Percentiles rank a stretch among this genome's conserved stretches.
Conservation (phyloP, 1,140 invertebrate genomes). For the Pararge aegeria region DNA sequence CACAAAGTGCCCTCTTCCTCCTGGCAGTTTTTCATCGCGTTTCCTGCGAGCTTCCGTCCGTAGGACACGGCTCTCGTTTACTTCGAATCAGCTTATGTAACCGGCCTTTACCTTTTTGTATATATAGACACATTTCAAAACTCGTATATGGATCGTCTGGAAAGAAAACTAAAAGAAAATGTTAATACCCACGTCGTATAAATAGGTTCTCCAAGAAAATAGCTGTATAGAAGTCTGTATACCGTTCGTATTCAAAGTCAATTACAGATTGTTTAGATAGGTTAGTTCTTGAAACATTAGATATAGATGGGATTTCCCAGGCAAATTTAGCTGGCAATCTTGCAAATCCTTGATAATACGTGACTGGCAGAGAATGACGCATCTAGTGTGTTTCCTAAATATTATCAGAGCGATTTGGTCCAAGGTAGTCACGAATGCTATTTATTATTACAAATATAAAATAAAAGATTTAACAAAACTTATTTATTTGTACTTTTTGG, state of each 20-base stretch:
- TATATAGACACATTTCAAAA: slow-evolving; percentile 9
- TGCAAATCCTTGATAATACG: slow-evolving; percentile 23
- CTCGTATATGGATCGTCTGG: slow-evolving; percentile 7
- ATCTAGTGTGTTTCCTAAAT: slow-evolving; percentile 44
- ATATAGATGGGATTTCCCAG: too few species aligned
- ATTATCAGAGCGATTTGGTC: slow-evolving; percentile 30
- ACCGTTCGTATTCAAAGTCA: not conserved
- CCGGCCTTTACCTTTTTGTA: slow-evolving; percentile 15
- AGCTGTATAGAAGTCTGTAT: not conserved
- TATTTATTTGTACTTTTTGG: too few species aligned
- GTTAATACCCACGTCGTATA: slow-evolving; percentile 23
- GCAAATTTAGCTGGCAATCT: not conserved
- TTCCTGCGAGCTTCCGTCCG: slow-evolving; percentile 28
- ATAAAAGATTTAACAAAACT: not conserved
- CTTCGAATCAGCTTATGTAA: slow-evolving; percentile 11
- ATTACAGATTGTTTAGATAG: not conserved
- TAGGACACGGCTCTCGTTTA: slow-evolving; percentile 3
- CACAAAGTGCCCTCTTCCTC: slow-evolving; percentile 55
- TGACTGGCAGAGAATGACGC: slow-evolving; percentile 26
- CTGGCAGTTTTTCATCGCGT: slow-evolving; percentile 47
- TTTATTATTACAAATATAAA: not conserved
- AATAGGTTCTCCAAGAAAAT: not conserved
- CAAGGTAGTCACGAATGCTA: slow-evolving; percentile 30
- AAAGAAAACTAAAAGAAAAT: slow-evolving; percentile 13
- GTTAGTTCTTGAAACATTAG: not conserved